Evolutionary conservation across 2,113 vertebrate genomes (phyloP), one percentile per base, ranked within the genome.

Genomic region (Clarias macrocephalus): DNA sequence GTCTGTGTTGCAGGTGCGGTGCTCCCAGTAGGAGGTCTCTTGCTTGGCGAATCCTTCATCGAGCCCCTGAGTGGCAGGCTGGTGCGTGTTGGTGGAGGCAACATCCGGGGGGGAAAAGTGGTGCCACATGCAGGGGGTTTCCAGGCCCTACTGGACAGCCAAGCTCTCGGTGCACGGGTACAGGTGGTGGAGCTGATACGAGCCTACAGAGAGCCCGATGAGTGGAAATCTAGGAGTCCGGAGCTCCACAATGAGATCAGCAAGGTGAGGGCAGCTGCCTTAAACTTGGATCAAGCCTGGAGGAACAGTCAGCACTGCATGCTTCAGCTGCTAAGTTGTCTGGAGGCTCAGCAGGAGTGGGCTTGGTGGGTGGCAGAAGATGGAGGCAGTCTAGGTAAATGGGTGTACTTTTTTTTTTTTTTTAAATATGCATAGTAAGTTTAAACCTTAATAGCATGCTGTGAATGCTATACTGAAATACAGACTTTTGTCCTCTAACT

Each of bases 31-130:
- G 96, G 97, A 18, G 97, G 96, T 2, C 90, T 95, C 48, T 86
- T 97, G n/a, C 92, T 97, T 8, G 94, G 94, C 0, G 96, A 98
- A 89, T 88, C 93, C 86, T 96, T 97, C 87, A 92, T 92, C 0
- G 97, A 97, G 37, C 95, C 97, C 5, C 92, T 98, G 89, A 98
- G 97, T 79, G 93, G 96, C 37, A 95, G 93, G 80, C 86, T 83
- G 16, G 88, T 90, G 79, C 93, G 80, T 37, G 85, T 97, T 0
- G 94, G 94, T 1, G 97, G 96, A 2, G 94, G 90, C 87, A 95
- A 93, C 21, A 70, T 91, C 10, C 86, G 59, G 30, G 93, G 93
- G 0, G 95, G 92, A 0, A 88, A 90, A 81, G 85, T 93, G 75
- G 77, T 95, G 37, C 96, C 96, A 25, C 92, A 94, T 15, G 66